phyloP scores from a whole-genome alignment of 2,797 vertebrate species.

The Mastacembelus armatus region DNA sequence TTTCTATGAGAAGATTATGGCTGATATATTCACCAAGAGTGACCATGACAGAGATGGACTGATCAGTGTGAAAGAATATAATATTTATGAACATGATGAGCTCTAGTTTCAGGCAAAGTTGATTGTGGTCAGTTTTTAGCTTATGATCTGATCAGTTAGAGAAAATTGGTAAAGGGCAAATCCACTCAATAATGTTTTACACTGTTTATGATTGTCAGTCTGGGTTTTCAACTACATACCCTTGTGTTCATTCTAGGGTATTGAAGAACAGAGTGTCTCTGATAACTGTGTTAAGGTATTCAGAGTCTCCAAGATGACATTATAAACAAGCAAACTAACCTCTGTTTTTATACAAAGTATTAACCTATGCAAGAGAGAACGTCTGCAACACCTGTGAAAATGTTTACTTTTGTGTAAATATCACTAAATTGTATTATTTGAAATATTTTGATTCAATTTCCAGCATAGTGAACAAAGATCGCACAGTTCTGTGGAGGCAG shows the following conservation, averaged over 20 bases:
- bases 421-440: conserved; percentile 25
- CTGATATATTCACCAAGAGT: conserved; percentile 92
- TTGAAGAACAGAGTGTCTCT: too few species aligned
- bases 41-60: conserved; percentile 89
- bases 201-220: too few species aligned
- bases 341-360: too few species aligned
- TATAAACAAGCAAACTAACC: too few species aligned
- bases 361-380: not conserved
- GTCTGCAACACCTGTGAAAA: not conserved
- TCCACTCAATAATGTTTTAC: not conserved
- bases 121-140: not conserved
- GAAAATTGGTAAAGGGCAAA: not conserved
- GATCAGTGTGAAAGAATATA: conserved; percentile 94
- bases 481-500: not conserved
- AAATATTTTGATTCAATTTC: not conserved
- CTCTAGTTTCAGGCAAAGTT: conserved; percentile 78
- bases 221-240: too few species aligned
- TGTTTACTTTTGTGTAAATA: conserved; percentile 1
- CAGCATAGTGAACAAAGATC: conserved; percentile 11
- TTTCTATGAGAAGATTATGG: conserved; percentile 87
- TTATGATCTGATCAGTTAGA: not conserved
- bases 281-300: too few species aligned
- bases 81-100: conserved; percentile 94
- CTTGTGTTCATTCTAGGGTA: too few species aligned
- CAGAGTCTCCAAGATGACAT: too few species aligned